A percentile compares a stretch with the other conserved stretches of the same genome.
Conservation (phyloP, 2,113 vertebrate species). For the Phyllostomus discolor region DNA sequence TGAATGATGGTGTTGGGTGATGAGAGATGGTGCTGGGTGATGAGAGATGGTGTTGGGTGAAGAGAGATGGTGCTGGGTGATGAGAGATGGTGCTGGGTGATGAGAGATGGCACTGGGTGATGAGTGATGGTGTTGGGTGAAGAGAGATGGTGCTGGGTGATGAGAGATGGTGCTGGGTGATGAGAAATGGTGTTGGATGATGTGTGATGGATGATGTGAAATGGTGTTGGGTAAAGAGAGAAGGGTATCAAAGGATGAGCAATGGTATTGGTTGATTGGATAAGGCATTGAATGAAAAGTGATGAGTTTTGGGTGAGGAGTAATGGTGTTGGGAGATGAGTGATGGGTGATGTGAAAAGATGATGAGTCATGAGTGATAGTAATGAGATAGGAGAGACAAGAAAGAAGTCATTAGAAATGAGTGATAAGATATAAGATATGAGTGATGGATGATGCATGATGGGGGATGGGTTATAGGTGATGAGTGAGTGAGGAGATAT, state of each 20-base stretch:
- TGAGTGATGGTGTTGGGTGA: too few species aligned
- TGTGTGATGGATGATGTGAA: not conserved
- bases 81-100: not conserved
- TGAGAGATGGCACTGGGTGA: too few species aligned
- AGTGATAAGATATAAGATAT: not conserved
- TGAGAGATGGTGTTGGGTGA: not conserved
- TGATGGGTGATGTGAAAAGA: not conserved
- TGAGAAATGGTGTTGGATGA: too few species aligned
- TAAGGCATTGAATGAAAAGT: not conserved
- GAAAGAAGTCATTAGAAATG: not conserved
- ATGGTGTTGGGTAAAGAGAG: not conserved
- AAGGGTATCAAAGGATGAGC: not conserved
- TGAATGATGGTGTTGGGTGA: not conserved
- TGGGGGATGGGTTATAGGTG: too few species aligned
- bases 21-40: not conserved
- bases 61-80: not conserved
- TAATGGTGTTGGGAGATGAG: not conserved
- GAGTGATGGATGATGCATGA: not conserved
- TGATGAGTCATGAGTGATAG: not conserved
- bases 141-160: too few species aligned
- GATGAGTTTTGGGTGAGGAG: not conserved
- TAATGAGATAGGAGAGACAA: not conserved
- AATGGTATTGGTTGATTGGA: not conserved
- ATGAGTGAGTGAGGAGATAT: not conserved
- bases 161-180: too few species aligned